phyloP scores from a whole-genome alignment of 2,797 vertebrate species.

The Chelonia mydas region DNA sequence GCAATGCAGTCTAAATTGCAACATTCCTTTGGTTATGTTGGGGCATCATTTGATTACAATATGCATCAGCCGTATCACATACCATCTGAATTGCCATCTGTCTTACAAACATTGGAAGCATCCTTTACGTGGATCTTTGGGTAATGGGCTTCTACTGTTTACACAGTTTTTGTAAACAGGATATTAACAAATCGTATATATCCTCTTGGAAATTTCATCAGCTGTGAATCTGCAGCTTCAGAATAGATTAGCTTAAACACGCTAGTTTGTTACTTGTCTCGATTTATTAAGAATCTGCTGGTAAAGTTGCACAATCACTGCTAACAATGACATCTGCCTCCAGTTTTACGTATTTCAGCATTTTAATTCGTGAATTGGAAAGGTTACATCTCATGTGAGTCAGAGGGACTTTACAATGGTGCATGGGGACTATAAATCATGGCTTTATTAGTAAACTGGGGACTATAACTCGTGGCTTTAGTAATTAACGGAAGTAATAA shows the following conservation, averaged over 20 bases:
- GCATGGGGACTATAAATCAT: not conserved
- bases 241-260: not conserved
- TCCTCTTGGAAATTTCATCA: slow-evolving; percentile 9
- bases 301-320: not conserved
- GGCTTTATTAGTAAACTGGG: not conserved
- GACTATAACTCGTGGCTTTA: not conserved
- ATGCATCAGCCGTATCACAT: not conserved
- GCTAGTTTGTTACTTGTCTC: not conserved
- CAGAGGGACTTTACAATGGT: not conserved
- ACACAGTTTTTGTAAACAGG: slow-evolving; percentile 66
- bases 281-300: not conserved
- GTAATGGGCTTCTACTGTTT: slow-evolving; percentile 32
- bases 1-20: not conserved
- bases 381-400: not conserved
- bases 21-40: fast-evolving
- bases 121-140: slow-evolving; percentile 7
- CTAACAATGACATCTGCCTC: not conserved
- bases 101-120: not conserved
- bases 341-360: not conserved
- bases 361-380: not conserved
- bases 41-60: not conserved
- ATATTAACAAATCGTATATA: slow-evolving; percentile 63
- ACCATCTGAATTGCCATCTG: not conserved
- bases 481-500: not conserved
- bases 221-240: not conserved